Conservation (phyloP, 2,113 vertebrate genomes). For the Ellobius talpinus region DNA sequence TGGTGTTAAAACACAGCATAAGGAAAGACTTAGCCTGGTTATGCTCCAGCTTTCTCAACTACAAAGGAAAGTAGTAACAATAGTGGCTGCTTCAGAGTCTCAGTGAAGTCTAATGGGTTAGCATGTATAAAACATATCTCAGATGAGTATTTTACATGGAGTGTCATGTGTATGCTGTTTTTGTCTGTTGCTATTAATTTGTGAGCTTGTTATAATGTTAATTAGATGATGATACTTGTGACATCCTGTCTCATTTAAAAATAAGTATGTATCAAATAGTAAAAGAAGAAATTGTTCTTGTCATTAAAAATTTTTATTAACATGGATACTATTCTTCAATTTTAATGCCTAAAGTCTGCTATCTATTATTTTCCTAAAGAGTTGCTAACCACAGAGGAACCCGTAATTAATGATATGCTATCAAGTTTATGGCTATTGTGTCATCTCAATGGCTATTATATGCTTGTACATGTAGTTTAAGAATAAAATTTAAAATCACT, state of each 20-base stretch:
- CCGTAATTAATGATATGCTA: not conserved
- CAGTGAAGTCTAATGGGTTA: not conserved
- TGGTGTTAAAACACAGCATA: not conserved
- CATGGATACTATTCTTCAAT: not conserved
- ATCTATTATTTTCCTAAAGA: not conserved
- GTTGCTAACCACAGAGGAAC: not conserved
- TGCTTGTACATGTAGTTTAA: not conserved
- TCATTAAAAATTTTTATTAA: not conserved
- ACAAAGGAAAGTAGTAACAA: not conserved
- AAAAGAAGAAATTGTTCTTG: not conserved
- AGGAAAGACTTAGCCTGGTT: not conserved
- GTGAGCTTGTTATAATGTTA: not conserved
- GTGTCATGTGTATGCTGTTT: not conserved
- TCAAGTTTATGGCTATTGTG: not conserved
- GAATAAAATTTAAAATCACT: not conserved
- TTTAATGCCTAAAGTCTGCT: not conserved
- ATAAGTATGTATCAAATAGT: not conserved
- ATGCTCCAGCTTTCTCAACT: not conserved
- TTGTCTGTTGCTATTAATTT: not conserved
- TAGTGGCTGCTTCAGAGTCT: not conserved
- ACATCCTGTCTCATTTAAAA: conserved; percentile 14
- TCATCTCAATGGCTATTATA: not conserved
- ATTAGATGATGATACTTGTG: not conserved
- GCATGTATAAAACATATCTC: not conserved
- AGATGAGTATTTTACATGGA: not conserved